These are phyloP conservation scores for Venustaconcha ellipsiformis DNA, from an alignment of 1,140 invertebrate species.

Conservation along the genomic window DNA sequence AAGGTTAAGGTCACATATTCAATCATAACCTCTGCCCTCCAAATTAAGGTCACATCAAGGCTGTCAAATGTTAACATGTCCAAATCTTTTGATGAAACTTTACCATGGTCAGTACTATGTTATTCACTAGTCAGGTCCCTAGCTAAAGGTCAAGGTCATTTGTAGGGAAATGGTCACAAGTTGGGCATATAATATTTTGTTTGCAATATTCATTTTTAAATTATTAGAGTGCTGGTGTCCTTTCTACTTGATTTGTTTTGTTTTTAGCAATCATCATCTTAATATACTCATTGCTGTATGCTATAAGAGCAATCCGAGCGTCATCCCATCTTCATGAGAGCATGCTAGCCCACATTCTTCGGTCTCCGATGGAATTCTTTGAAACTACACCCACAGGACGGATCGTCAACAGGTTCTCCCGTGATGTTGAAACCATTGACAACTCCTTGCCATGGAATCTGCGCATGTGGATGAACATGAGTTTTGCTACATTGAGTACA, in stretches of 20 bases:
- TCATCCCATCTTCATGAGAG: constrained; percentile 80
- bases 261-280: constrained; percentile 44
- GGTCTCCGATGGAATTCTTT: constrained; percentile 73
- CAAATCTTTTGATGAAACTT: too few species aligned
- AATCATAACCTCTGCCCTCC: too few species aligned
- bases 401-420: constrained; percentile 74
- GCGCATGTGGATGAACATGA: constrained; percentile 45
- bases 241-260: constrained; percentile 3
- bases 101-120: too few species aligned
- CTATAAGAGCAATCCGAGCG: constrained; percentile 72
- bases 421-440: constrained; percentile 68
- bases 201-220: too few species aligned
- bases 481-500: constrained; percentile 41
- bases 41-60: too few species aligned
- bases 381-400: constrained; percentile 75
- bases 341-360: constrained; percentile 75
- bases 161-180: too few species aligned
- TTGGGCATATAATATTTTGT: too few species aligned
- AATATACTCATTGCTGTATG: constrained; percentile 39
- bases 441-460: constrained; percentile 52
- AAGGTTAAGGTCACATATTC: too few species aligned
- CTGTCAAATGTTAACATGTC: too few species aligned
- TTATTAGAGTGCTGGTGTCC: too few species aligned
- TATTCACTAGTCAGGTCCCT: too few species aligned
- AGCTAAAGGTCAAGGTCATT: too few species aligned